Percentiles rank a stretch among this genome's conserved stretches.
These are phyloP conservation scores for Caenorhabditis sinica DNA, from an alignment of 2,888 invertebrate species.

Conservation along the genomic window DNA sequence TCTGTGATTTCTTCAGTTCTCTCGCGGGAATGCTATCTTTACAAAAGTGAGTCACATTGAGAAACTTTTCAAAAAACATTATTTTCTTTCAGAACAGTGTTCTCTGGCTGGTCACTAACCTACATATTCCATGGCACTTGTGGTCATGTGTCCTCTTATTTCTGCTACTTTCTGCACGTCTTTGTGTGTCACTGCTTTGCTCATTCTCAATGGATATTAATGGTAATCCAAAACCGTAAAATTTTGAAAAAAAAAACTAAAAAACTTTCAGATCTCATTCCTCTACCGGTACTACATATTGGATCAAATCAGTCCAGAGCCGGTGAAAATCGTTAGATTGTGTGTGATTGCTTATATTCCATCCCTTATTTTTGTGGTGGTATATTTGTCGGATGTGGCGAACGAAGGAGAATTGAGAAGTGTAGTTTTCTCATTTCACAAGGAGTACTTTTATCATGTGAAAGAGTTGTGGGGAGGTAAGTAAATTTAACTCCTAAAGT, in stretches of 20 bases:
- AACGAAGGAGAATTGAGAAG: conserved; percentile 23
- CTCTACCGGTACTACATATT: conserved; percentile 52
- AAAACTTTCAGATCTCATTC: conserved; percentile 30
- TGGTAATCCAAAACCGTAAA: conserved; percentile 1
- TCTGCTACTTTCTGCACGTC: conserved; percentile 51
- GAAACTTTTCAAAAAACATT: too few species aligned
- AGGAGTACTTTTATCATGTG: conserved; percentile 28
- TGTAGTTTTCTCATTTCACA: conserved; percentile 25
- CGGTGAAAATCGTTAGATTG: conserved; percentile 23
- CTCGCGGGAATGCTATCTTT: conserved; percentile 38
- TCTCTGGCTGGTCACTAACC: conserved; percentile 46
- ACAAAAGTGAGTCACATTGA: conserved; percentile 27
- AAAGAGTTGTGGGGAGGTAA: conserved; percentile 47
- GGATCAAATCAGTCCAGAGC: conserved; percentile 22
- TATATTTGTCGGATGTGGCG: conserved; percentile 37
- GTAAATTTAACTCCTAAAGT: too few species aligned
- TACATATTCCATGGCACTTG: conserved; percentile 50
- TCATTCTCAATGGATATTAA: conserved; percentile 54
- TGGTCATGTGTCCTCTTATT: conserved; percentile 39
- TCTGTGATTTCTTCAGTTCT: conserved; percentile 48
- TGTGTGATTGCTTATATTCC: conserved; percentile 40
- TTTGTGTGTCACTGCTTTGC: conserved; percentile 54
- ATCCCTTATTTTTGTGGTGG: conserved; percentile 21
- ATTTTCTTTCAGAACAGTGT: conserved; percentile 41
- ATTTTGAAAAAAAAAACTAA: background rate